Evolutionary conservation across 1,140 invertebrate genomes (phyloP), one percentile per base, ranked within the genome.

Genomic region (Macrobrachium rosenbergii): DNA sequence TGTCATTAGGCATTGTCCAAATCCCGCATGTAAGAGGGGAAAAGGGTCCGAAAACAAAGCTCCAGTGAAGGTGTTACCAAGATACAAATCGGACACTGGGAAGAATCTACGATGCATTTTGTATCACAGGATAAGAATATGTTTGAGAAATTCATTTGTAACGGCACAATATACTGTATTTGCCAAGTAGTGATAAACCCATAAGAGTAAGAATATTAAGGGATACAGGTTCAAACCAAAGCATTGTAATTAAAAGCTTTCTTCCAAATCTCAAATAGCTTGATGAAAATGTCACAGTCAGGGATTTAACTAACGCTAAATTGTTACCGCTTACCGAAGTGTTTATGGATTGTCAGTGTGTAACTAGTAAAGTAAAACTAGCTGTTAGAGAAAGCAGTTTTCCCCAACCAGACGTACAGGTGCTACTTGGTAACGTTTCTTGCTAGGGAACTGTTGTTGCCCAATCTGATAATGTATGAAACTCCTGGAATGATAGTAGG

Each of bases 381-480:
- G 37, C 76, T 5, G 43, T 78, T 6, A 43, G 17, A 21, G 37
- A 43, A 59, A 19, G 52, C 2, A 28, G 14, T 43, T 52, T 11
- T 37, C 76, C 52, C 12, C 14, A 43, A 52, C 11, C 12, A 45
- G 43, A 59, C 16, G 37, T 78, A 17, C 16, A 78, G 3, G 37
- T 78, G 16, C 12, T 78, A 14, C 28, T 78, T 37, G 14, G 76
- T 16, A 78, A 78, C 19, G 76, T n/a, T 43, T 78, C 6, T 78
- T 17, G 76, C 76, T 45, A 28, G 37, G 43, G 58, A 12, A 5
- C 2, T 52, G 17, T 28, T 78, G 17, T 17, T 17, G n/a, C 75
- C 75, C 2, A 45, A 78, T 12, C 7, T 59, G 2, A 37, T 5
- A 45, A 52, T 52, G 43, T 11, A 45, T 5, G 2, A 43, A n/a